phyloP scores from a whole-genome alignment of 2,888 invertebrate genomes.

The Stictocephala bisonia region DNA sequence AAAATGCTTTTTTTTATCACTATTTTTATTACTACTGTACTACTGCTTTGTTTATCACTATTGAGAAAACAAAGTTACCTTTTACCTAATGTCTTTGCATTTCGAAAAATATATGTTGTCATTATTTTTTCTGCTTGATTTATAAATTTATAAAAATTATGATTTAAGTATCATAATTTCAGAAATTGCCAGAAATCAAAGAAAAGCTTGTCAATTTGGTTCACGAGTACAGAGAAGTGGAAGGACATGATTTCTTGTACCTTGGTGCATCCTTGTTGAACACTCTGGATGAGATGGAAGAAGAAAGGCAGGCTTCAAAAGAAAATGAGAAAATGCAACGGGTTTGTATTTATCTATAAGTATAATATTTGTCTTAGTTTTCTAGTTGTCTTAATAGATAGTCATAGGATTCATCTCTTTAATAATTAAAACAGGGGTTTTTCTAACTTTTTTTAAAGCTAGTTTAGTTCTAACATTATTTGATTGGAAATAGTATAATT shows the following conservation, averaged over 20 bases:
- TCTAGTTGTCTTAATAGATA: background rate
- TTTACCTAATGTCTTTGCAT: too few relatives aligned
- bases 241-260: slow-evolving; percentile 70
- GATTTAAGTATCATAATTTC: slow-evolving; percentile 46
- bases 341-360: too few relatives aligned
- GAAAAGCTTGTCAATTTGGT: slow-evolving; percentile 71
- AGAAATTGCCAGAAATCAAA: slow-evolving; percentile 79
- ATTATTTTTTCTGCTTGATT: too few relatives aligned
- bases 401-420: background rate
- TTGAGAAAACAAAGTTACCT: too few relatives aligned
- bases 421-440: background rate
- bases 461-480: too few relatives aligned
- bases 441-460: background rate
- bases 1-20: too few relatives aligned
- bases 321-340: slow-evolving; percentile 56
- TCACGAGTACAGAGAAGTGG: slow-evolving; percentile 68
- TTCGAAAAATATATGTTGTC: too few relatives aligned
- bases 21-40: too few relatives aligned
- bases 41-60: too few relatives aligned
- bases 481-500: too few relatives aligned
- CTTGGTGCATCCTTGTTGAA: slow-evolving; percentile 74
- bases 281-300: slow-evolving; percentile 72
- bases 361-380: background rate
- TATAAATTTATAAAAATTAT: slow-evolving; percentile 5
- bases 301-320: slow-evolving; percentile 70